Evolutionary conservation across 2,797 vertebrate genomes (phyloP).

Genomic region (Setipinna tenuifilis): DNA sequence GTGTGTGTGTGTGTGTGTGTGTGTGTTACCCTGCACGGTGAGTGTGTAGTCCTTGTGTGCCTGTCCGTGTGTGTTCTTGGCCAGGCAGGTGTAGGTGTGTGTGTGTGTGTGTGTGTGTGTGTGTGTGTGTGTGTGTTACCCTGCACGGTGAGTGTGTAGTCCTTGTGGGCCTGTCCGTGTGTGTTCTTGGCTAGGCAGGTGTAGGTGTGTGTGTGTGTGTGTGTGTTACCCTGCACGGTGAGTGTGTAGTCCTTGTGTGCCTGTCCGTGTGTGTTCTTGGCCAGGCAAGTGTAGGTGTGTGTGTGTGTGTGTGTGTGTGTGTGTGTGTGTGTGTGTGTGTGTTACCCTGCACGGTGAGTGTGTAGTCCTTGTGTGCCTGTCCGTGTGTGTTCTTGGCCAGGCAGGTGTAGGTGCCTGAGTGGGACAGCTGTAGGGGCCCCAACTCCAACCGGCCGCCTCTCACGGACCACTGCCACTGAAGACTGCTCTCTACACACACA

Average conservation of each 20-base stretch:
- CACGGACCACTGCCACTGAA: conserved; percentile 75
- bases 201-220: background rate
- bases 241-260: background rate
- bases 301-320: conserved; percentile 26
- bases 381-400: conserved; percentile 74
- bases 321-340: background rate
- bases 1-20: conserved; percentile 22
- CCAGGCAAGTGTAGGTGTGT: background rate
- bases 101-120: conserved; percentile 18
- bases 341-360: conserved; percentile 83
- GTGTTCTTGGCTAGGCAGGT: background rate
- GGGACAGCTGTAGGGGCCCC: conserved; percentile 80
- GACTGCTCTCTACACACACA: conserved; percentile 74
- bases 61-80: conserved; percentile 2
- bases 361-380: conserved; percentile 76
- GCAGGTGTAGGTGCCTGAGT: conserved; percentile 87
- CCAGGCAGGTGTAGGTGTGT: background rate
- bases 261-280: background rate
- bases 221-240: conserved; percentile 1
- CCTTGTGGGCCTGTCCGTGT: background rate
- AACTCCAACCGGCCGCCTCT: conserved; percentile 82
- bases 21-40: conserved; percentile 44
- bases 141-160: background rate
- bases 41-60: conserved; percentile 75
- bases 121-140: background rate